A percentile compares a stretch with the other conserved stretches of the same genome.
These are phyloP conservation scores for Eptatretus burgeri DNA, from an alignment of 2,113 vertebrate species.

Conservation along the genomic window DNA sequence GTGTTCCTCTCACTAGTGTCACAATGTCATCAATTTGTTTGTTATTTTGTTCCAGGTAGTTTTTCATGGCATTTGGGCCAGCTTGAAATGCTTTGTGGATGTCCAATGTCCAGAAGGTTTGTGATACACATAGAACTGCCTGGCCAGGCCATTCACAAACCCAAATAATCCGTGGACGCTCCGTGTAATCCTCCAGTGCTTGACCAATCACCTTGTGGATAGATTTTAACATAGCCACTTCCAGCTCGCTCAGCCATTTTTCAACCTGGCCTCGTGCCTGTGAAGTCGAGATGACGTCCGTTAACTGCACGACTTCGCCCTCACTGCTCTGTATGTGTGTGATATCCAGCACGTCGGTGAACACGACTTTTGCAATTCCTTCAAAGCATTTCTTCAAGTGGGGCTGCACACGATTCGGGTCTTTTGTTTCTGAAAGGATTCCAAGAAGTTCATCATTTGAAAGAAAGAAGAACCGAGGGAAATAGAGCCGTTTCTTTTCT, in stretches of 20 bases:
- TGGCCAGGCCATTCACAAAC: slow-evolving; percentile 54
- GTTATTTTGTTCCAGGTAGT: slow-evolving; percentile 35
- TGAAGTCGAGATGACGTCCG: slow-evolving; percentile 35
- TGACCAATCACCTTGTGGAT: slow-evolving; percentile 40
- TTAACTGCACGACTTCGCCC: slow-evolving; percentile 35
- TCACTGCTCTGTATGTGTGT: slow-evolving; percentile 59
- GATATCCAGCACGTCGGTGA: slow-evolving; percentile 44
- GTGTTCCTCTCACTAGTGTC: slow-evolving; percentile 33
- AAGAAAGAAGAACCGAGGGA: slow-evolving; percentile 65
- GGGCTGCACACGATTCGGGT: slow-evolving; percentile 48
- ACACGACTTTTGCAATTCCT: slow-evolving; percentile 41
- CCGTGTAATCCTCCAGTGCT: slow-evolving; percentile 30
- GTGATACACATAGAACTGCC: slow-evolving; percentile 53
- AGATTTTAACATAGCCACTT: slow-evolving; percentile 33
- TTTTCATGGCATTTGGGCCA: slow-evolving; percentile 24
- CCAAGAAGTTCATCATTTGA: slow-evolving; percentile 69
- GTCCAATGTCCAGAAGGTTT: slow-evolving; percentile 41
- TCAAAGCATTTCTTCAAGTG: slow-evolving; percentile 74
- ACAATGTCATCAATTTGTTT: slow-evolving; percentile 47
- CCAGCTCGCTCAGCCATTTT: slow-evolving; percentile 47
- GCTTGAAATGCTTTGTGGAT: slow-evolving; percentile 29
- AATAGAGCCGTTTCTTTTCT: slow-evolving; percentile 55
- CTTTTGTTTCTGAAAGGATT: slow-evolving; percentile 68
- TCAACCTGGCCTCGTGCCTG: slow-evolving; percentile 55
- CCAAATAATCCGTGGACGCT: slow-evolving; percentile 26